Evolutionary conservation across 2,888 invertebrate genomes (phyloP).

Genomic region (Megaustenia siamemsis): DNA sequence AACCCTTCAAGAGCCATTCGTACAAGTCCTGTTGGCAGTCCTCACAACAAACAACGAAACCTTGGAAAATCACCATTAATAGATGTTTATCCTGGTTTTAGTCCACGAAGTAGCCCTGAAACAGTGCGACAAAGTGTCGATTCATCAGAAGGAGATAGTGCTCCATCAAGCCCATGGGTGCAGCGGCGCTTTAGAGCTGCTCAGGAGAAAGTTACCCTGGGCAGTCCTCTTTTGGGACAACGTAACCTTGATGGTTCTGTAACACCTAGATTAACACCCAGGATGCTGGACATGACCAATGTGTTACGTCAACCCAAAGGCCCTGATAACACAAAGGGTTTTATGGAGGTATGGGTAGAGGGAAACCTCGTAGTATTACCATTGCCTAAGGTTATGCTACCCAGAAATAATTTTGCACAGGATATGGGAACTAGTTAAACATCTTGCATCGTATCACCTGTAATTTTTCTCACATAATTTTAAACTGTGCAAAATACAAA

Average conservation of each 20-base stretch:
- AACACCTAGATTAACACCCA: slow-evolving; percentile 56
- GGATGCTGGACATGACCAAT: slow-evolving; percentile 82
- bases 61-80: slow-evolving; percentile 73
- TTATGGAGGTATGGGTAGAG: slow-evolving; percentile 81
- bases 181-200: slow-evolving; percentile 80
- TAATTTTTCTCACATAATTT: not conserved
- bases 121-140: slow-evolving; percentile 64
- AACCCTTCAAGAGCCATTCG: slow-evolving; percentile 63
- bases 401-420: not conserved
- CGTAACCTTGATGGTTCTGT: slow-evolving; percentile 63
- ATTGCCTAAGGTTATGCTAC: slow-evolving; percentile 41
- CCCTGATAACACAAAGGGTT: slow-evolving; percentile 94
- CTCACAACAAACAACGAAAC: slow-evolving; percentile 64
- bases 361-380: slow-evolving; percentile 73
- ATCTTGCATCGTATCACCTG: not conserved
- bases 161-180: slow-evolving; percentile 81
- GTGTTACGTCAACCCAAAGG: slow-evolving; percentile 91
- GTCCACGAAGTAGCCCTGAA: slow-evolving; percentile 77
- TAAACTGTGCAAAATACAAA: slow-evolving; percentile 12
- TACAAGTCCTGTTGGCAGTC: slow-evolving; percentile 73
- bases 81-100: slow-evolving; percentile 67
- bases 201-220: slow-evolving; percentile 71
- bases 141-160: slow-evolving; percentile 82
- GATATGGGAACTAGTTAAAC: not conserved
- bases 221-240: slow-evolving; percentile 70